Base-by-base conservation (phyloP, 1,140 invertebrate species). In the Danaus plexippus region DNA sequence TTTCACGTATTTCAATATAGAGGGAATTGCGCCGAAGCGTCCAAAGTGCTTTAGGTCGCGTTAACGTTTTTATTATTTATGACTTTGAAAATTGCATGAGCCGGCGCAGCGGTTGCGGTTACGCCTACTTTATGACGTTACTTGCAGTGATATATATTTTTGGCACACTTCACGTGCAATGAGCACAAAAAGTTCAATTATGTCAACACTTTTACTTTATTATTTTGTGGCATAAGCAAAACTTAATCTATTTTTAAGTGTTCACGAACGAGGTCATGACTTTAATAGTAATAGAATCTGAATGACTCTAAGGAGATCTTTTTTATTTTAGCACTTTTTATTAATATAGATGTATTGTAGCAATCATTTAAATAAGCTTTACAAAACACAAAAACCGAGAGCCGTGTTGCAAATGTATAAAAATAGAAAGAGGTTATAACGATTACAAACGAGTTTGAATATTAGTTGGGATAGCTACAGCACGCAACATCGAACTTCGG, bases 31-130 rank as follows among this genome's bases (percentile, higher is more conserved):
- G 66, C 59, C 64, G 74, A 80, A 80, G 77, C 76, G 71, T 76
- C 75, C 76, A 77, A 81, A 84, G 77, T 80, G 70, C 72, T 81
- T 82, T 78, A 79, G 77, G 82, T 77, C 69, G 77, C 74, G 74
- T 81, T 83, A 77, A 78, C 68, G 75, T 70, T 77, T 85, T 80
- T 84, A 84, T 86, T 86, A 86, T 86, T 86, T 86, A 86, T 73
- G 80, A 80, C 78, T 75, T 81, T 84, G 80, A 84, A 86, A 83
- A 86, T 86, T 86, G 80, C 83, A 83, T 73, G 78, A 78, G 78
- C 81, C 73, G 67, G 75, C 71, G 74, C 75, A 76, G 77, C 75
- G 68, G 79, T 77, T 84, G 80, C 66, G 80, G 83, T 77, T 70
- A 82, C 80, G 80, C 80, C 82, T 81, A 77, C 72, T 86, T 83